Base-by-base conservation (phyloP, 2,113 vertebrate species). In the Hippocampus comes region DNA sequence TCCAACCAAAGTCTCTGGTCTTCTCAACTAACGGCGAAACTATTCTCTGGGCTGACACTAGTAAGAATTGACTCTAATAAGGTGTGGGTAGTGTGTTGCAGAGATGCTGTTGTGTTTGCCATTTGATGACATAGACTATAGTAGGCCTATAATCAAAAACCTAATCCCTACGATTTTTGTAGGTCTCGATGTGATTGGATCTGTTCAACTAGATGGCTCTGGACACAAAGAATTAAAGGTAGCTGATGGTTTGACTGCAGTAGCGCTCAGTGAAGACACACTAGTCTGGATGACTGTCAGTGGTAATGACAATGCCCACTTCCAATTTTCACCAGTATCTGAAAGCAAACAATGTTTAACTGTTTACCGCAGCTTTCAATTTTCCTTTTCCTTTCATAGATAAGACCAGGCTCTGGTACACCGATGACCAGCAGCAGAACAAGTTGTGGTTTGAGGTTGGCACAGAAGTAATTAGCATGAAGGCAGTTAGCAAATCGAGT, bases 11-110 rank as follows among this genome's bases (percentile, higher is more conserved):
- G 1, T 94, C 94, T 17, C 74, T 98, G 5, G 5, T 89, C 14
- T 94, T 97, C 25, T 91, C 89, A 0, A 81, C 69, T 60, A 80
- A 90, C 0, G 93, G 94, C 12, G 87, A 88, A n/a, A 85, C 72
- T 7, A 83, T 98, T 23, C 95, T 94, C 83, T 98, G 96, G 96
- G 94, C 94, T 65, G 94, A 98, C 49, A 79, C 61, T 0, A 87
- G 97, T 97, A 86, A 92, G 82, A 17, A 3, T 23, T 7, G 20
- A 5, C 1, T 34, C 17, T 55, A 14, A 4, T 1, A 23, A 14
- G 5, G 18, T 55, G 3, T 5, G 8, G 12, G 2, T 20, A 1
- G 4, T 7, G 27, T 68, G 20, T 30, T 17, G 51, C 64, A 15
- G 14, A 14, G 7, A 9, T 25, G 7, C n/a, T 17, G 15, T 49